These are phyloP conservation scores for Otolemur garnettii DNA, from an alignment of 2,113 vertebrate genomes.

Conservation along the genomic window DNA sequence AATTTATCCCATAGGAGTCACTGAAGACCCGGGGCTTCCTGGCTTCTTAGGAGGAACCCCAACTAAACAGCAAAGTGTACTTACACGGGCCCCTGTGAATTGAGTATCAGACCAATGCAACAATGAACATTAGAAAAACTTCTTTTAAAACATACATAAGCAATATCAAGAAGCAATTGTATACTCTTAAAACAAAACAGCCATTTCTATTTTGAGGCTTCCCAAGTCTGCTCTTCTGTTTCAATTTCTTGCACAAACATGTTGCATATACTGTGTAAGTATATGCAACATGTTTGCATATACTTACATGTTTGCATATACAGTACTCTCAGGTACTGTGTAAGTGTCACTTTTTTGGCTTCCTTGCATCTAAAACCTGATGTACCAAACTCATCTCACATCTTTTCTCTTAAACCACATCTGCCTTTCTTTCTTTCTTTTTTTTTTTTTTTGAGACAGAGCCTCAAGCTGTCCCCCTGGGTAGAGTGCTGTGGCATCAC, in stretches of 20 bases:
- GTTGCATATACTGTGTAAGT: background rate
- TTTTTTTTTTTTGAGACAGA: too few relatives aligned
- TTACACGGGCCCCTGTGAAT: background rate
- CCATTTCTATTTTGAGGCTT: background rate
- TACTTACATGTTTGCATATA: too few relatives aligned
- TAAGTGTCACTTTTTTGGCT: background rate
- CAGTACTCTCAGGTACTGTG: too few relatives aligned
- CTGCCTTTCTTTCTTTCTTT: background rate
- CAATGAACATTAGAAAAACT: background rate
- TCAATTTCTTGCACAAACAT: background rate
- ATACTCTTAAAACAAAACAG: background rate
- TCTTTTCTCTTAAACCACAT: background rate
- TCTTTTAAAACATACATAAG: slow-evolving; percentile 1
- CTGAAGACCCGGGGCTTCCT: background rate
- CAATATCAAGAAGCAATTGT: background rate
- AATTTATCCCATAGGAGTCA: background rate
- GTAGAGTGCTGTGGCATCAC: too few relatives aligned
- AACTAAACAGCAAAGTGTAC: slow-evolving; percentile 4
- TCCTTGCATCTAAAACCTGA: background rate
- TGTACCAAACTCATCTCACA: background rate
- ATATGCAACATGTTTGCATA: too few relatives aligned
- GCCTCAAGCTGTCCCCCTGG: too few relatives aligned
- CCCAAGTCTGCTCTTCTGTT: background rate
- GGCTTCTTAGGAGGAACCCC: background rate
- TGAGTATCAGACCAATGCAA: background rate